These are phyloP conservation scores for Cryptotis parvus DNA, from an alignment of 2,113 vertebrate species.

Conservation along the genomic window DNA sequence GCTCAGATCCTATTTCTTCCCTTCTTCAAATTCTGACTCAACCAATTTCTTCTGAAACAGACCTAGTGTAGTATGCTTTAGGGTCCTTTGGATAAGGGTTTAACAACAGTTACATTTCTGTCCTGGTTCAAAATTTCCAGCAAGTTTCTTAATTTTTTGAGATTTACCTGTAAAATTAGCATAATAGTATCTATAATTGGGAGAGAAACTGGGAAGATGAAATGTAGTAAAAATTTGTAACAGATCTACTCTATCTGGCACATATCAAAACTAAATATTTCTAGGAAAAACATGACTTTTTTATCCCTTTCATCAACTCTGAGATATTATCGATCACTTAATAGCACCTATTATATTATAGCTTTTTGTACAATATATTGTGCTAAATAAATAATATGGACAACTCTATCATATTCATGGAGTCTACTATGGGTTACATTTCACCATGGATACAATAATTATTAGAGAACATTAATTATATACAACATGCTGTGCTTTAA, in stretches of 20 bases:
- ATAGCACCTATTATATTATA: neutral
- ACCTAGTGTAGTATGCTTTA: neutral
- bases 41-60: neutral
- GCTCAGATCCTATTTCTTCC: neutral
- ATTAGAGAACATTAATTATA: neutral
- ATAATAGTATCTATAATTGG: neutral
- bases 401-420: neutral
- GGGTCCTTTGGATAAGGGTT: neutral
- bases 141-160: neutral
- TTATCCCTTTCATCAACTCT: neutral
- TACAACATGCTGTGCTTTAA: neutral
- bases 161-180: neutral
- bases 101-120: neutral
- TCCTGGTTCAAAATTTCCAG: neutral
- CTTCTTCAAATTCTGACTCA: neutral
- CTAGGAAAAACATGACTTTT: neutral
- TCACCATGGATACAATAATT: neutral
- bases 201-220: neutral
- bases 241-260: too few species aligned
- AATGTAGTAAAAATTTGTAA: neutral
- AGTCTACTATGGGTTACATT: neutral
- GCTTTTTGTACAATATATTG: neutral
- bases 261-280: constrained; percentile 6
- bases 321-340: neutral
- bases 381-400: neutral